These are phyloP conservation scores for Riptortus pedestris DNA, from an alignment of 1,140 invertebrate genomes.

Conservation along the genomic window DNA sequence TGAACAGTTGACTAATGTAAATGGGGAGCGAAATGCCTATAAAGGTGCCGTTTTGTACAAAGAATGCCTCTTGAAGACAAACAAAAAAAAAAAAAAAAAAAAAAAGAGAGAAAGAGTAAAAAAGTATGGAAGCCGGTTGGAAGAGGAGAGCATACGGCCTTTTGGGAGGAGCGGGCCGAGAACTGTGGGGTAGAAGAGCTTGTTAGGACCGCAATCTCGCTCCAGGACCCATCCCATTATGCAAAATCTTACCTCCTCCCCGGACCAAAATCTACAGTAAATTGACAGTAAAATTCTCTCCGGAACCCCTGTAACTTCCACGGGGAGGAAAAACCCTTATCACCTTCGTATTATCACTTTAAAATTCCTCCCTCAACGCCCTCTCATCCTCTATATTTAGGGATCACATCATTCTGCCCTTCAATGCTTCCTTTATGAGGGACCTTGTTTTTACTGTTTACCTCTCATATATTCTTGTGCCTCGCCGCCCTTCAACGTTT, in stretches of 20 bases:
- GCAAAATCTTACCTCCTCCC: conserved; percentile 21
- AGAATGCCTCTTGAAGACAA: background rate
- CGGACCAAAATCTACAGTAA: conserved; percentile 25
- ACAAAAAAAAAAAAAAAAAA: background rate
- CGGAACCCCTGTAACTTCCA: conserved; percentile 20
- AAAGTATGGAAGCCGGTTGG: background rate
- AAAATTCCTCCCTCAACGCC: background rate
- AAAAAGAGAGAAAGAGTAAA: conserved; percentile 2
- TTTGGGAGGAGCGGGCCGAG: background rate
- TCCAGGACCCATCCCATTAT: conserved; percentile 23
- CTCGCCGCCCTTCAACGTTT: too few species aligned
- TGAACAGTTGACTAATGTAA: too few species aligned
- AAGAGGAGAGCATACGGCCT: background rate
- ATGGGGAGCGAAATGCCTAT: too few species aligned
- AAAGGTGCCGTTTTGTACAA: background rate
- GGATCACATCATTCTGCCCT: background rate
- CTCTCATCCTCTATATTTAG: background rate
- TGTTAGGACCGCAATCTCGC: conserved; percentile 1
- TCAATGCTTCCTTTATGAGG: background rate
- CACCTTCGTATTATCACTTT: conserved; percentile 9
- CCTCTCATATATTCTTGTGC: too few species aligned
- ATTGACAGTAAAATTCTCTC: conserved; percentile 25
- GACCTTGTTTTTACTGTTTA: background rate
- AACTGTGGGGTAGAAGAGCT: background rate
- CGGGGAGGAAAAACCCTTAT: conserved; percentile 7